Evolutionary conservation across 2,113 vertebrate species (phyloP).

Genomic region (Lota lota): DNA sequence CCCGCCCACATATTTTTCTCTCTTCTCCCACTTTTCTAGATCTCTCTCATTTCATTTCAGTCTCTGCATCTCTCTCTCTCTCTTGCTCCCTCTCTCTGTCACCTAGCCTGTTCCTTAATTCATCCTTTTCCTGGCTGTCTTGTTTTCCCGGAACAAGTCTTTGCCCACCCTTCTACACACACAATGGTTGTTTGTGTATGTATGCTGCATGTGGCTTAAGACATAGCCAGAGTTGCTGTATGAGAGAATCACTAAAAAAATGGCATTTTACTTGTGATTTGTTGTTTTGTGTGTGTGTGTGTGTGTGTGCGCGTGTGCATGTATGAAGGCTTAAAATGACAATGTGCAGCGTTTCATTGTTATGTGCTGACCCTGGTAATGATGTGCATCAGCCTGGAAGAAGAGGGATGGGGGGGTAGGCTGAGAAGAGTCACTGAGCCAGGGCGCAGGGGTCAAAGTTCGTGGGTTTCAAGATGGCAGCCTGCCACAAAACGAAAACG

Average conservation of each 20-base stretch:
- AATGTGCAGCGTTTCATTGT: not conserved
- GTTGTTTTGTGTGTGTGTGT: too few species aligned
- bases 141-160: constrained; percentile 28
- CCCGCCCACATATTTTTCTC: constrained; percentile 72
- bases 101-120: constrained; percentile 26
- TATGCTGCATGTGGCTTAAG: constrained; percentile 7
- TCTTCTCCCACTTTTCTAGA: constrained; percentile 4
- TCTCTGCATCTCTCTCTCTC: constrained; percentile 17
- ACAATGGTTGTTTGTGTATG: constrained; percentile 15
- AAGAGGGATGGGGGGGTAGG: not conserved
- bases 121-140: constrained; percentile 51
- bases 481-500: too few species aligned
- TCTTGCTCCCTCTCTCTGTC: constrained; percentile 7
- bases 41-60: constrained; percentile 34
- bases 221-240: not conserved
- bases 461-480: too few species aligned
- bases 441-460: not conserved
- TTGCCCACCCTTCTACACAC: constrained; percentile 23
- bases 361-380: not conserved
- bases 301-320: not conserved
- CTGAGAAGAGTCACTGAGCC: not conserved
- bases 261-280: too few species aligned
- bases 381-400: not conserved
- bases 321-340: not conserved
- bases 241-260: not conserved